Percentiles rank a stretch among this genome's conserved stretches.
Evolutionary conservation across 2,888 invertebrate species (phyloP).

Genomic region (Sicus ferrugineus): DNA sequence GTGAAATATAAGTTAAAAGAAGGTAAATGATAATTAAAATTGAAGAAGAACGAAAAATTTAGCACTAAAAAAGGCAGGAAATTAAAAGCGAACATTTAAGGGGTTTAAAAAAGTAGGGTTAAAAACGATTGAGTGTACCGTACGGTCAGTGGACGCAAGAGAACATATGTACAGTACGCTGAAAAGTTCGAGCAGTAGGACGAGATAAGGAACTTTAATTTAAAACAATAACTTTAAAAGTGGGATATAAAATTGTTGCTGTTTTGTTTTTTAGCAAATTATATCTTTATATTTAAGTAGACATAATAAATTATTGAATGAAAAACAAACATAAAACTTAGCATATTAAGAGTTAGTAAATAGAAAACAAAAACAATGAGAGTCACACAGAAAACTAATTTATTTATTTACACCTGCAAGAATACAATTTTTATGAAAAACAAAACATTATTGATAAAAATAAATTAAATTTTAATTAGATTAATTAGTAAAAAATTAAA

Average conservation of each 20-base stretch:
- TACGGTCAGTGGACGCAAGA: too few relatives aligned
- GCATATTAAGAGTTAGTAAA: neutral
- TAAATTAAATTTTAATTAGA: neutral
- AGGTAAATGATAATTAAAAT: neutral
- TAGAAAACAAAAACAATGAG: neutral
- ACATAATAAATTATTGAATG: too few relatives aligned
- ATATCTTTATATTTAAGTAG: neutral
- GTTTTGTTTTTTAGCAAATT: neutral
- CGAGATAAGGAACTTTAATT: too few relatives aligned
- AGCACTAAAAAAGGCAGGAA: neutral
- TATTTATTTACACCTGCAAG: constrained; percentile 6
- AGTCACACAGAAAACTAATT: constrained; percentile 12
- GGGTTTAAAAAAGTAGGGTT: neutral
- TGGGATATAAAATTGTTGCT: neutral
- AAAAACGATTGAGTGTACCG: too few relatives aligned
- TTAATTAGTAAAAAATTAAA: neutral
- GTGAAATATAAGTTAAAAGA: neutral
- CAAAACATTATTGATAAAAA: too few relatives aligned
- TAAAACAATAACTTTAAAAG: neutral
- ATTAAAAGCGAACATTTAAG: neutral
- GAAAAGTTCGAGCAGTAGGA: too few relatives aligned
- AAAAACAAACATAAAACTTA: neutral
- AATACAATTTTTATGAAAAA: constrained; percentile 7
- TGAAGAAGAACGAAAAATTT: neutral
- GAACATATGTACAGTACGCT: too few relatives aligned